Conservation (phyloP, 2,888 invertebrate genomes). For the Diaperis boleti region DNA sequence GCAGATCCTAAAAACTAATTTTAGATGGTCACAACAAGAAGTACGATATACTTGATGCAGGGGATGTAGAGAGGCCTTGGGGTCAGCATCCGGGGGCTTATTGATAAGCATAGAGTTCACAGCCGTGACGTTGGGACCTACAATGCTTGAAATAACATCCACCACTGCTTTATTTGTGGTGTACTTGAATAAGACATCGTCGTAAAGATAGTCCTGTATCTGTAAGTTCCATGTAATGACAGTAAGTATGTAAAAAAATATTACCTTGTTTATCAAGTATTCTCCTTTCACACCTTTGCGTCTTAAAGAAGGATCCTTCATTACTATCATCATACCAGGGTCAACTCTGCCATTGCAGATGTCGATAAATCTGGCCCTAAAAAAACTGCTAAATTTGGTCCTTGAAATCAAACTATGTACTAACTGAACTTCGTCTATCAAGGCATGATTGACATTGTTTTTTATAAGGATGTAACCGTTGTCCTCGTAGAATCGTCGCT, state of each 20-base stretch:
- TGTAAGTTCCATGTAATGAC: slow-evolving; percentile 57
- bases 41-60: slow-evolving; percentile 75
- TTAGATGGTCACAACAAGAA: not conserved
- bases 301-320: slow-evolving; percentile 76
- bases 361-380: slow-evolving; percentile 80
- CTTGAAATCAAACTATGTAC: no score
- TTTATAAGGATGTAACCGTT: slow-evolving; percentile 85
- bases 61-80: slow-evolving; percentile 73
- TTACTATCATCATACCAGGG: slow-evolving; percentile 69
- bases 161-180: slow-evolving; percentile 73
- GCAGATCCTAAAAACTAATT: slow-evolving; percentile 77
- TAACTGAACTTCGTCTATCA: slow-evolving; percentile 73
- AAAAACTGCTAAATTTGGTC: no score
- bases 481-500: slow-evolving; percentile 80
- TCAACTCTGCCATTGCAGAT: slow-evolving; percentile 74
- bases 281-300: slow-evolving; percentile 73
- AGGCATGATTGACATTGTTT: slow-evolving; percentile 71
- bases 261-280: slow-evolving; percentile 76
- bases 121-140: slow-evolving; percentile 80
- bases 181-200: slow-evolving; percentile 80
- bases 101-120: slow-evolving; percentile 92
- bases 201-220: slow-evolving; percentile 81
- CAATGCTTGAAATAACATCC: slow-evolving; percentile 78
- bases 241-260: not conserved
- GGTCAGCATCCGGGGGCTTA: slow-evolving; percentile 84